Evolutionary conservation across 2,888 invertebrate genomes (phyloP).

Genomic region (Branchellion lobata): DNA sequence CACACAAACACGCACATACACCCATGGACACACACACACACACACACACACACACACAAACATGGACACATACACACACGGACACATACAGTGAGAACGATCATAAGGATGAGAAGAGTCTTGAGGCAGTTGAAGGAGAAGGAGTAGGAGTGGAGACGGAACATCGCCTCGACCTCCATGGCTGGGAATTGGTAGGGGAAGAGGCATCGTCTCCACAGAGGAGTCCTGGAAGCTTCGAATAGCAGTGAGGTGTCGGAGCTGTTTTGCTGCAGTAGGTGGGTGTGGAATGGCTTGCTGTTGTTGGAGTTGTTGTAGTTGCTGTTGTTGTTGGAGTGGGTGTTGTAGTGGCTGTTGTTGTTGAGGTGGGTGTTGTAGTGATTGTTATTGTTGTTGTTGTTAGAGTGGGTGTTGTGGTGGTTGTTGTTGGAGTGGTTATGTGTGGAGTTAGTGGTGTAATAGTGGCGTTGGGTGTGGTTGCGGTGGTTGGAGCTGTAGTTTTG

Average conservation of each 20-base stretch:
- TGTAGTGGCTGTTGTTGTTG: no score
- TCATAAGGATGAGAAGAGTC: conserved; percentile 39
- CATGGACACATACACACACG: background rate
- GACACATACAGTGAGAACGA: conserved; percentile 32
- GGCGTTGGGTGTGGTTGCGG: no score
- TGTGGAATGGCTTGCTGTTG: no score
- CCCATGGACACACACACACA: no score
- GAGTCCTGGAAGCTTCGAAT: background rate
- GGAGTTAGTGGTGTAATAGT: no score
- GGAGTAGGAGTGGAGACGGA: conserved; percentile 26
- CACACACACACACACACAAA: no score
- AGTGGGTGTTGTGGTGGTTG: no score
- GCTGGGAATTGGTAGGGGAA: conserved; percentile 34
- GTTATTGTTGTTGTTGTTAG: background rate
- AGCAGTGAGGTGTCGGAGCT: no score
- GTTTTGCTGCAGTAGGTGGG: no score
- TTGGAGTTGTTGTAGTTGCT: background rate
- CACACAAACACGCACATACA: no score
- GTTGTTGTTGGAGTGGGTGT: background rate
- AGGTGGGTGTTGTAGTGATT: background rate
- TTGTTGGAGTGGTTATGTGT: no score
- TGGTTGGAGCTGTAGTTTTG: no score
- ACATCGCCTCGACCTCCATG: conserved; percentile 33
- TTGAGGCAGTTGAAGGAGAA: conserved; percentile 23
- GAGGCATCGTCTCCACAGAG: conserved; percentile 13